Evolutionary conservation across 2,113 vertebrate genomes (phyloP), one percentile per base, ranked within the genome.

Genomic region (Datnioides undecimradiatus): DNA sequence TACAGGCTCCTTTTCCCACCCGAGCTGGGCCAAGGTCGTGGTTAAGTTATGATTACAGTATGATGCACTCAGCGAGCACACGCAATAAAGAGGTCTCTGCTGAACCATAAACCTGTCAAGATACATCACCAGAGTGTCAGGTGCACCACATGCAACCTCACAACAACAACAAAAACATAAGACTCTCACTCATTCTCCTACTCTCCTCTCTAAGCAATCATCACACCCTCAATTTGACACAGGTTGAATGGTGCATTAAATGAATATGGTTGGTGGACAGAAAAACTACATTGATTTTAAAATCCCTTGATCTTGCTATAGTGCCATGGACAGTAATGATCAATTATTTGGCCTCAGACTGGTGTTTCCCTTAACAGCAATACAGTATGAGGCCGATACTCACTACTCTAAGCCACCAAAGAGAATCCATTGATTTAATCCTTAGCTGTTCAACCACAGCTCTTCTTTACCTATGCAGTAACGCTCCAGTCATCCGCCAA

Each of bases 21-120:
- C 38, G 12, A 27, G 64, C 76, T 23, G 23, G 83, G 82, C 83
- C 90, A 92, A 93, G 91, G 88, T 89, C 79, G 58, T 70, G 80
- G 90, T 88, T 90, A 88, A 87, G 80, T 92, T 92, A 90, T 89
- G 88, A 91, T 93, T 78, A 91, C 80, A 86, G 73, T 82, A 79
- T 85, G 85, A 87, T 87, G 88, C 86, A 79, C 89, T 91, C 84
- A 79, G 80, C 16, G 36, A 76, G 90, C 75, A 88, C 66, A 38
- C 29, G 66, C 84, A 79, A 83, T 89, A 85, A 86, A 92, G 78
- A 90, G 75, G 75, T 76, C 78, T 83, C 82, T 52, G 78, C 84
- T 79, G 72, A 90, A 88, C 83, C 81, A 83, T 93, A 89, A 94
- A 93, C 83, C 82, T 91, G 90, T 93, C 89, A 90, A 80, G 91